These are phyloP conservation scores for Zaprionus lachaisei DNA, from an alignment of 1,140 invertebrate species.

Conservation along the genomic window DNA sequence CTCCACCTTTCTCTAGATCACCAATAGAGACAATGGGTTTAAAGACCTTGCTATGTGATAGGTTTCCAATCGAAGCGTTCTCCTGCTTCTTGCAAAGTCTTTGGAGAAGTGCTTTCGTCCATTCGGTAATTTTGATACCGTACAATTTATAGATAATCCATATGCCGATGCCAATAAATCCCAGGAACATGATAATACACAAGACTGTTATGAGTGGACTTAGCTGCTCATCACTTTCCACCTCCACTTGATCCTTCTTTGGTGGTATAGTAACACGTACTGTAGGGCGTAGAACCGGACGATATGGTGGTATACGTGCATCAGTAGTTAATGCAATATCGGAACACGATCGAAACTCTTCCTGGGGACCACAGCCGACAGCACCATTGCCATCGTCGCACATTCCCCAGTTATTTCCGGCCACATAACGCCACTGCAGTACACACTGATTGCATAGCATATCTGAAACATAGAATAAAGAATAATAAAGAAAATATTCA, in stretches of 20 bases:
- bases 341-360: slow-evolving; percentile 94
- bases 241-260: slow-evolving; percentile 23
- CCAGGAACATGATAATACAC: slow-evolving; percentile 10
- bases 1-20: slow-evolving; percentile 21
- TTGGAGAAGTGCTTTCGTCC: slow-evolving; percentile 1
- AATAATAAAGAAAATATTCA: slow-evolving; percentile 2
- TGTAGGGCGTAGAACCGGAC: slow-evolving; percentile 49
- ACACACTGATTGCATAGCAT: slow-evolving; percentile 85
- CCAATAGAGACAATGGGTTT: slow-evolving; percentile 13
- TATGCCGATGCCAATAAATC: slow-evolving; percentile 20
- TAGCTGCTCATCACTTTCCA: neutral
- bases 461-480: slow-evolving; percentile 1
- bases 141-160: slow-evolving; percentile 47
- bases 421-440: slow-evolving; percentile 56
- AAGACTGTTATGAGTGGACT: slow-evolving; percentile 16
- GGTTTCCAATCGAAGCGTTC: neutral
- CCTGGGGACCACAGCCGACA: slow-evolving; percentile 88
- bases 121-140: slow-evolving; percentile 47
- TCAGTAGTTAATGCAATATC: slow-evolving; percentile 90
- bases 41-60: slow-evolving; percentile 17
- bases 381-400: slow-evolving; percentile 84
- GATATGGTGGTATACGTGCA: slow-evolving; percentile 59
- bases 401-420: slow-evolving; percentile 86
- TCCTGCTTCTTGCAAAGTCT: slow-evolving; percentile 30
- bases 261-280: slow-evolving; percentile 45